These are phyloP conservation scores for Kryptolebias ocellatus DNA, from an alignment of 2,797 vertebrate species.

Conservation along the genomic window DNA sequence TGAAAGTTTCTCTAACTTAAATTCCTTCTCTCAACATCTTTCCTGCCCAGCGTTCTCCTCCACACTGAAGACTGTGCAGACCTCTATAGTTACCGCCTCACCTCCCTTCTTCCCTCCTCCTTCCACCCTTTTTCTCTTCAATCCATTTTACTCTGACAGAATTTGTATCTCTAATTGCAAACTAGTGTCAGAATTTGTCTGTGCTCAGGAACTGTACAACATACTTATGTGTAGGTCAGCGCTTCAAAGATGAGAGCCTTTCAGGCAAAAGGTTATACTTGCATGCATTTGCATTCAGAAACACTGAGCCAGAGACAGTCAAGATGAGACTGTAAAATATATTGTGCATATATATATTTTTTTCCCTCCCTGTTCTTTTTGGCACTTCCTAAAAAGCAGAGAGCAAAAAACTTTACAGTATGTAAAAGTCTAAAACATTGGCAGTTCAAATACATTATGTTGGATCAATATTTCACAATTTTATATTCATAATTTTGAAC, in stretches of 20 bases:
- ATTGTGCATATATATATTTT: constrained; percentile 32
- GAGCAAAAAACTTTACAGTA: constrained; percentile 47
- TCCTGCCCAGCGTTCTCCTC: constrained; percentile 24
- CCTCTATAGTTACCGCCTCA: constrained; percentile 42
- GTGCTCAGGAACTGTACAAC: constrained; percentile 76
- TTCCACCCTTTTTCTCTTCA: constrained; percentile 20
- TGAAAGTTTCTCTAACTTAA: constrained; percentile 32
- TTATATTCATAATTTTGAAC: constrained; percentile 77
- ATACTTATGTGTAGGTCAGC: constrained; percentile 83
- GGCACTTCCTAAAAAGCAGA: constrained; percentile 59
- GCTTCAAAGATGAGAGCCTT: constrained; percentile 83
- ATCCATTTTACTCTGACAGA: constrained; percentile 57
- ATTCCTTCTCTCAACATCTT: constrained; percentile 16
- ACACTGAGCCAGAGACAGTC: constrained; percentile 54
- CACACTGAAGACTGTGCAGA: constrained; percentile 14
- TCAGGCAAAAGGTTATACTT: constrained; percentile 84
- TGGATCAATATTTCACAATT: constrained; percentile 79
- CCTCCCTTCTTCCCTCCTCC: constrained; percentile 15
- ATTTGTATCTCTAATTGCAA: constrained; percentile 72
- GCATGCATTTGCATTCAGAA: constrained; percentile 85
- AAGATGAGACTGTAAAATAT: constrained; percentile 47
- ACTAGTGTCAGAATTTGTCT: constrained; percentile 82
- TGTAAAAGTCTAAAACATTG: constrained; percentile 49
- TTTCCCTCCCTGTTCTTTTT: constrained; percentile 38
- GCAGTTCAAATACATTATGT: constrained; percentile 65